Base-by-base conservation (phyloP, 2,888 invertebrate species). In the Idaea aversata region DNA sequence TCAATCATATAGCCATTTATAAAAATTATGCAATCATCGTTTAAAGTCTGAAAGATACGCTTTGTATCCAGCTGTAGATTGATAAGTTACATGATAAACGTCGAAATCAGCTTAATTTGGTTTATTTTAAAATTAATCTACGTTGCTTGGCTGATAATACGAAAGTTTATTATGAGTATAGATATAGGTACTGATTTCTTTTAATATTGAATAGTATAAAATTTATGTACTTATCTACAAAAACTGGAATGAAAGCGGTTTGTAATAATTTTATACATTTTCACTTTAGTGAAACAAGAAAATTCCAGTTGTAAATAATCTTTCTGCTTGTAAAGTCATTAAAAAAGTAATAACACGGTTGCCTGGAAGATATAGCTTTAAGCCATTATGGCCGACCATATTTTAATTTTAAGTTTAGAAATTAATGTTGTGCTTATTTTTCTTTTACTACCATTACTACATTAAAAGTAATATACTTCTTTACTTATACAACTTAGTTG, bases 21-120 rank as follows among this genome's bases (percentile, higher is more conserved):
- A 58, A 63, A 63, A 47, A 47, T 13, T 10, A 47, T 47, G 47
- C 13, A 47, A 47, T 65, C 62, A 13, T 15, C 61, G 61, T 15
- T 47, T 47, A 47, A 47, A 47, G 47, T 47, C 47, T 47, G 47
- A 47, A 47, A 47, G 47, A 47, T 47, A 47, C 47, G 47, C 13
- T 7, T 47, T 47, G 47, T 47, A 47, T 13, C 47, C 47, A 47
- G 47, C 7, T 47, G 47, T 47, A 47, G 7, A 10, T 7, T 47
- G 47, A 47, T 47, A 47, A 47, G 47, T 47, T 47, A 2, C 0
- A 47, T 13, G 47, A 47, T 47, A 47, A 47, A 47, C 47, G 47
- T 0, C 47, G 47, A 47, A 47, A 47, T 47, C 47, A 47, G 10
- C 47, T 10, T 47, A 47, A 47, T 47, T 47, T 13, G 47, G 47